Base-by-base conservation (phyloP, 2,797 vertebrate species). In the Anabacerthia variegaticeps region DNA sequence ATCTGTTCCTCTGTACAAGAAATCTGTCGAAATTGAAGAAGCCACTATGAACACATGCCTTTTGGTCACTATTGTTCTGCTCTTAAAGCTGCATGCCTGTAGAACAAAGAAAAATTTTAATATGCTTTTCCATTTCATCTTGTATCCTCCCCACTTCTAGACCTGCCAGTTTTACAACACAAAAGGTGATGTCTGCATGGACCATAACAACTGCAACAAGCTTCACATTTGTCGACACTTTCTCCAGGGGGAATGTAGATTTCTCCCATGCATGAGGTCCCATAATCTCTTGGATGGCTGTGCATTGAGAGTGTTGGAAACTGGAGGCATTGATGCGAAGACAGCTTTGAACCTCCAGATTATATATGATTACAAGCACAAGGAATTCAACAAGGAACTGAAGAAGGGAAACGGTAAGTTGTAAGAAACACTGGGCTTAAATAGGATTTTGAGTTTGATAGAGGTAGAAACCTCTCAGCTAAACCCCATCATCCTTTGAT, bases 161-260 rank as follows among this genome's bases (percentile, higher is more conserved):
- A 96, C 98, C 65, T 99, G 99, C 82, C 41, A 51, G 0, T 98
- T 98, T 89, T 99, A 99, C 97, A 99, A 99, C 96, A 98, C 89
- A 91, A 98, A 98, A 5, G 96, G 88, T 8, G 92, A 93, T 16
- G 90, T 66, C 48, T 99, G 99, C 93, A 97, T 1, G 34, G 98
- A 98, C 44, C 74, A 85, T 52, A 95, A 93, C 5, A 82, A 93
- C 27, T 99, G 99, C 97, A 96, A 28, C 83, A 99, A 97, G 88
- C 98, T 99, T 17, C 99, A 99, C 10, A 16, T 99, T 78, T 99
- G 99, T 97, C 98, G 94, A 59, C 97, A 98, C 95, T 98, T 98
- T 66, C 94, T 99, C 34, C 96, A 91, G 21, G 99, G 98, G 1
- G 96, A 97, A 41, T 99, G 99, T 76, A 98, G 66, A 67, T 99